Base-by-base conservation (phyloP, 2,888 invertebrate genomes). In the Patella caerulea region DNA sequence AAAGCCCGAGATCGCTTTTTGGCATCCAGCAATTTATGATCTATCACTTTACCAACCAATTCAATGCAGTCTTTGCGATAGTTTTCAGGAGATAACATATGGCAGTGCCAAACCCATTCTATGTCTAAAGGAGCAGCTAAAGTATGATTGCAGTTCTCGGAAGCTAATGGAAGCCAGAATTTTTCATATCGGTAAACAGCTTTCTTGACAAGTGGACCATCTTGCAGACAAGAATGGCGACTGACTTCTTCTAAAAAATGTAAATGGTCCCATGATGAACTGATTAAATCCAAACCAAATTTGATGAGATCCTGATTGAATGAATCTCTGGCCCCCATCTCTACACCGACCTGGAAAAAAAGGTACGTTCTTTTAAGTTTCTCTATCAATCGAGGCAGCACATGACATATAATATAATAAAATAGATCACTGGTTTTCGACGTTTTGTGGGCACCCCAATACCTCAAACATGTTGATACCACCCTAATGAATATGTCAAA, bases 71-170 rank as follows among this genome's bases (percentile, higher is more conserved):
- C 91, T 55, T 82, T 77, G 19, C 80, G 76, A 77, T 91, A 91
- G 17, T 80, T 73, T 9, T 83, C 79, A 3, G 91, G 91, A 11
- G 88, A 85, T 59, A 92, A 82, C 86, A 91, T 84, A 81, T 91
- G 91, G 69, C 91, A 91, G 82, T 92, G 92, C 93, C 93, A 93
- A 11, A 92, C 89, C 93, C 93, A 93, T 78, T 92, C 92, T n/a
- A 93, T 90, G 83, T 93, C 92, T 34, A 92, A 72, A 12, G 92
- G 91, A 56, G 91, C 90, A 19, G 90, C 84, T 76, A 84, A 78
- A 72, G 78, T 77, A 55, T 83, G 75, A 45, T 83, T 78, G n/a
- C n/a, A 19, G 75, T 84, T 77, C 54, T 85, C 82, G 17, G 89
- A 90, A 83, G 89, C 89, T 77, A 92, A 86, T 29, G 92, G 92